Percentiles rank a stretch among this genome's conserved stretches.
Conservation (phyloP, 2,797 vertebrate genomes). For the Coreius guichenoti region DNA sequence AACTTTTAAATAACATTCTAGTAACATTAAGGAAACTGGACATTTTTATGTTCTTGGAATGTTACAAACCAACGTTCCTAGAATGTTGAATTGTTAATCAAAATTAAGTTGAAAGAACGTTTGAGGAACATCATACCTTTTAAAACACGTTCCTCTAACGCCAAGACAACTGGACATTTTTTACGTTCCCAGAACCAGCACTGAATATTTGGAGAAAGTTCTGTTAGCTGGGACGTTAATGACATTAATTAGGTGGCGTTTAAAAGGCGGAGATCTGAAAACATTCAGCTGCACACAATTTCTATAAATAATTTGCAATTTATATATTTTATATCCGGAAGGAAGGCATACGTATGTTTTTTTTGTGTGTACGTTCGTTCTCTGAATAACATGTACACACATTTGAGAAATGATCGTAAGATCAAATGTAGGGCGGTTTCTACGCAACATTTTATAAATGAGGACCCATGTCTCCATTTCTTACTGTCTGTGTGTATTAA, state of each 20-base stretch:
- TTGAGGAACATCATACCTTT: no score
- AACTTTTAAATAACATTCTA: no score
- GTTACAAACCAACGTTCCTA: no score
- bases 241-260: not conserved
- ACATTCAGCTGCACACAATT: not conserved
- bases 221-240: not conserved
- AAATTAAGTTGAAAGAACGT: no score
- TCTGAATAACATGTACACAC: not conserved
- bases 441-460: not conserved
- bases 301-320: not conserved
- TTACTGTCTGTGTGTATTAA: not conserved
- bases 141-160: no score
- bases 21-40: no score
- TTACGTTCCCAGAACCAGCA: no score
- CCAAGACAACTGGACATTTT: no score
- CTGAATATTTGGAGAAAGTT: no score
- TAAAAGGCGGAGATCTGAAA: not conserved
- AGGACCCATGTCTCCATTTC: not conserved
- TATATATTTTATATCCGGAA: not conserved
- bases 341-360: not conserved
- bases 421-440: not conserved
- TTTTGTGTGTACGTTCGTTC: not conserved
- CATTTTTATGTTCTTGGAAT: no score
- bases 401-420: not conserved
- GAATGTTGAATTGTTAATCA: no score